phyloP scores from a whole-genome alignment of 1,140 invertebrate genomes.

The Drosophila funebris region DNA sequence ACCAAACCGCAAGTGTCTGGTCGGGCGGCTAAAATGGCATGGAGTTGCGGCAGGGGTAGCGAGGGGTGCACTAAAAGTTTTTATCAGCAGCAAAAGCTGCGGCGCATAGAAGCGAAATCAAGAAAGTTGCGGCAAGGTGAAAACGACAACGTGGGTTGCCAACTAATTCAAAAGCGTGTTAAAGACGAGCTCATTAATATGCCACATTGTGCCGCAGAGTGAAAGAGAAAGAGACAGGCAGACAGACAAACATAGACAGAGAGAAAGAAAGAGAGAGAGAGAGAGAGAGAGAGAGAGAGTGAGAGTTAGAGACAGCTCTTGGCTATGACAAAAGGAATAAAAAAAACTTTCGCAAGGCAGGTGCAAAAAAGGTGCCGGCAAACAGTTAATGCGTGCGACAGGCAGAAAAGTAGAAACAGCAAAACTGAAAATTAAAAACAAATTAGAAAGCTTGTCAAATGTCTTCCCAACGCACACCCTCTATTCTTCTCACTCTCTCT shows the following conservation, averaged over 20 bases:
- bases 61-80: slow-evolving; percentile 18
- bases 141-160: too few species aligned
- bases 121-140: slow-evolving; percentile 63
- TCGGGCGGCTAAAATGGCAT: slow-evolving; percentile 3
- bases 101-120: slow-evolving; percentile 38
- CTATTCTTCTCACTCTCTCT: background rate
- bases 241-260: background rate
- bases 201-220: slow-evolving; percentile 19
- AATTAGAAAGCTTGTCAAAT: slow-evolving; percentile 52
- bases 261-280: background rate
- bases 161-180: slow-evolving; percentile 79
- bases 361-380: slow-evolving; percentile 43
- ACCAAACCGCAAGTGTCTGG: slow-evolving; percentile 62
- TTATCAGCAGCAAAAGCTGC: slow-evolving; percentile 46
- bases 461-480: background rate
- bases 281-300: background rate
- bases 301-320: background rate
- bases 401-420: slow-evolving; percentile 30
- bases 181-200: slow-evolving; percentile 76
- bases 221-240: background rate
- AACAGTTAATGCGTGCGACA: slow-evolving; percentile 46
- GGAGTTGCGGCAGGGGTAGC: background rate
- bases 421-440: slow-evolving; percentile 56
- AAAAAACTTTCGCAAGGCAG: slow-evolving; percentile 22
- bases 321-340: background rate